Conservation (phyloP, 2,888 invertebrate genomes). For the Diabrotica balteata region DNA sequence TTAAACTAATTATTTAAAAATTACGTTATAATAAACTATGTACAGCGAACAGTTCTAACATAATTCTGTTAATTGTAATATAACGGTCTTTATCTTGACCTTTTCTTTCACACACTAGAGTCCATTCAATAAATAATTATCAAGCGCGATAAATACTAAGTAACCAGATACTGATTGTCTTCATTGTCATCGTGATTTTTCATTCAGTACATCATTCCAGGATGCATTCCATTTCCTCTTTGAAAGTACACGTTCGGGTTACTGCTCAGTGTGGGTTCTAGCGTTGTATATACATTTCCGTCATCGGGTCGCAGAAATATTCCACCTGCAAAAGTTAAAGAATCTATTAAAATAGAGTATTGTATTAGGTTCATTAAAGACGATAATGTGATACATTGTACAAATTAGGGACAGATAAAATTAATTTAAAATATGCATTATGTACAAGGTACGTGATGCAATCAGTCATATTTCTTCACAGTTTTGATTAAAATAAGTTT, state of each 20-base stretch:
- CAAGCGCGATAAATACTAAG: slow-evolving; percentile 13
- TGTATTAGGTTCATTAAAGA: no score
- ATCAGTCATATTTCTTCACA: no score
- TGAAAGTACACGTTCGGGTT: slow-evolving; percentile 93
- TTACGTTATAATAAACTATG: neutral
- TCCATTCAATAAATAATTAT: slow-evolving; percentile 14
- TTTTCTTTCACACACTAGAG: slow-evolving; percentile 17
- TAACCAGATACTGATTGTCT: slow-evolving; percentile 21
- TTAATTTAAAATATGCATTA: no score
- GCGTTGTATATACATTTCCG: slow-evolving; percentile 83
- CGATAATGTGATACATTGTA: no score
- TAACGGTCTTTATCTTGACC: slow-evolving; percentile 15
- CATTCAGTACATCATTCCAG: slow-evolving; percentile 87
- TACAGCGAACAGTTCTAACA: no score
- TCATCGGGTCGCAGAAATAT: slow-evolving; percentile 83
- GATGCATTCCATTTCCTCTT: slow-evolving; percentile 80
- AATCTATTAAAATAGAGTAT: neutral
- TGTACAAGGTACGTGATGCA: no score
- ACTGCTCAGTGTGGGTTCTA: slow-evolving; percentile 85
- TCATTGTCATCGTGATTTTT: slow-evolving; percentile 22
- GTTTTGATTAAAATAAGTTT: no score
- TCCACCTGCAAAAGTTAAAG: slow-evolving; percentile 63
- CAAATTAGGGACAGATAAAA: no score
- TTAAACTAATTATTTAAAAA: neutral
- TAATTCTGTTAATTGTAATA: slow-evolving; percentile 2